phyloP scores from a whole-genome alignment of 2,113 vertebrate species.

The Psophia crepitans region DNA sequence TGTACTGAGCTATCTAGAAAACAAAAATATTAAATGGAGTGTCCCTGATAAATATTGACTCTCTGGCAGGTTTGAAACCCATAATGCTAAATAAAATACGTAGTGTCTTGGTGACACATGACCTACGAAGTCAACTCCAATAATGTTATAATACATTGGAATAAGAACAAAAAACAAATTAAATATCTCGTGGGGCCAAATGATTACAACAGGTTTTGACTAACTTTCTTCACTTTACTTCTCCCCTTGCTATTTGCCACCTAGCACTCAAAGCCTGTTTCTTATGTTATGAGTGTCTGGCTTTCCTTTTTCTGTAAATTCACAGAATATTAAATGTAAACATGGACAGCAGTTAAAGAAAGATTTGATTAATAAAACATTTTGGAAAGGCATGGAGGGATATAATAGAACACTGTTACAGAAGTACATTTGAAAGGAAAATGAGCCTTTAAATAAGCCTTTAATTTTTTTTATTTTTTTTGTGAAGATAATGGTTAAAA shows the following conservation, averaged over 20 bases:
- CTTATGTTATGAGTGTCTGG: neutral
- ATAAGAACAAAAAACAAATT: conserved; percentile 64
- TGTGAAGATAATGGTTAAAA: neutral
- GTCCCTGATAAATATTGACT: conserved; percentile 67
- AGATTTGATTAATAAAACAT: neutral
- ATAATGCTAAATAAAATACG: conserved; percentile 61
- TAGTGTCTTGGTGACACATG: conserved; percentile 62
- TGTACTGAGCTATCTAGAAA: conserved; percentile 50
- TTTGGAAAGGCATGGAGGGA: neutral
- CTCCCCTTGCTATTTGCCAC: conserved; percentile 27
- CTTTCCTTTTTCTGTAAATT: neutral
- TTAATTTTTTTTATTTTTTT: neutral
- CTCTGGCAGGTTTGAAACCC: conserved; percentile 42
- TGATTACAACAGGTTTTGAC: conserved; percentile 56
- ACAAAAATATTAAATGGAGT: conserved; percentile 50
- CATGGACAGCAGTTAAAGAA: neutral
- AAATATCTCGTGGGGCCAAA: conserved; percentile 40
- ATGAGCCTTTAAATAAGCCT: neutral
- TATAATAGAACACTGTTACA: neutral
- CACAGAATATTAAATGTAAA: neutral
- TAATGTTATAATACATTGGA: conserved; percentile 65
- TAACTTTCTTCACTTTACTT: conserved; percentile 56
- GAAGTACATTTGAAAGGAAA: neutral
- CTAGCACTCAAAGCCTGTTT: neutral
- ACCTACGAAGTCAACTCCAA: conserved; percentile 72